Conservation (phyloP, 1,140 invertebrate genomes). For the Papilio polyxenes region DNA sequence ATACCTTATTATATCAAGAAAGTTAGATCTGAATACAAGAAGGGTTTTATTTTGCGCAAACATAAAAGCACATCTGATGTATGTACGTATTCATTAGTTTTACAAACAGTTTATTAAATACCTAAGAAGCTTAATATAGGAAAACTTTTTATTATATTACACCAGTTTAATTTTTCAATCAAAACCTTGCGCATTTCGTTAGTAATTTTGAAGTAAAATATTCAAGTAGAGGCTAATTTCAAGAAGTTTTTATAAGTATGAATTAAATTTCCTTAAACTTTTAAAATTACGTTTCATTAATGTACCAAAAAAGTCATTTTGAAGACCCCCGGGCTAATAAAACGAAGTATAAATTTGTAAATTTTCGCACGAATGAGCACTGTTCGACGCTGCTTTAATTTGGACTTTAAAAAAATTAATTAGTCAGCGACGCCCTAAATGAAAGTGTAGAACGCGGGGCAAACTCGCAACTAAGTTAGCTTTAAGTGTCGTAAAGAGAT, state of each 20-base stretch:
- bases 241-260: constrained; percentile 35
- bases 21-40: neutral
- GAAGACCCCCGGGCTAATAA: constrained; percentile 61
- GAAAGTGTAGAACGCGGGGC: constrained; percentile 54
- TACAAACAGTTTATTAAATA: no score
- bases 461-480: constrained; percentile 57
- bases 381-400: constrained; percentile 58
- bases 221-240: constrained; percentile 29
- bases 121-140: no score
- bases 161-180: no score
- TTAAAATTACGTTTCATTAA: constrained; percentile 41
- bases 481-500: constrained; percentile 65
- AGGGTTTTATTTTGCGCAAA: neutral
- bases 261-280: constrained; percentile 42
- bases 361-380: constrained; percentile 65
- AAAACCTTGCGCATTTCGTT: neutral
- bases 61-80: no score
- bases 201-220: neutral
- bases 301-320: constrained; percentile 55
- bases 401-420: constrained; percentile 73
- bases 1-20: neutral
- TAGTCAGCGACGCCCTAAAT: constrained; percentile 62
- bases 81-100: no score
- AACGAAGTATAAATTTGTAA: constrained; percentile 61
- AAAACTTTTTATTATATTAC: no score